Conservation (phyloP, 2,888 invertebrate genomes). For the Acronicta leporina region DNA sequence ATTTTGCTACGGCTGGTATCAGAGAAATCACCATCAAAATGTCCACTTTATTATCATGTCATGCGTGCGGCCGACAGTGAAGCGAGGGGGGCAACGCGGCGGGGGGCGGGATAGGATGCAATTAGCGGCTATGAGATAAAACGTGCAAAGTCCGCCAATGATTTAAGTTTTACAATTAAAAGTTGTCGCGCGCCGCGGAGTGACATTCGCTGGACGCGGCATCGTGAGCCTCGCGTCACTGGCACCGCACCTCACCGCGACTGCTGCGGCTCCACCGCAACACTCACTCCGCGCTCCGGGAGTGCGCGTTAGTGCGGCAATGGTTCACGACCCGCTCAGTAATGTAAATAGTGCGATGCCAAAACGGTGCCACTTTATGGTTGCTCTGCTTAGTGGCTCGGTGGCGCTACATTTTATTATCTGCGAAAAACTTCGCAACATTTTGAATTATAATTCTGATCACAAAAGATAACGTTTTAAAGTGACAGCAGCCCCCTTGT, state of each 20-base stretch:
- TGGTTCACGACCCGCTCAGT: neutral
- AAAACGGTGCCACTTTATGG: too few relatives aligned
- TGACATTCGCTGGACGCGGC: conserved; percentile 12
- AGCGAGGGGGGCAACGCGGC: neutral
- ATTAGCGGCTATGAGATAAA: conserved; percentile 68
- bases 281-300: neutral
- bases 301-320: neutral
- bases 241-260: neutral
- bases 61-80: neutral
- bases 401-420: conserved; percentile 45
- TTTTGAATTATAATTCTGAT: conserved; percentile 54
- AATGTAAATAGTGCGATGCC: too few relatives aligned
- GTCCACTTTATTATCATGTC: conserved; percentile 4
- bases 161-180: conserved; percentile 73
- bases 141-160: conserved; percentile 68
- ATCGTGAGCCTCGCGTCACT: neutral
- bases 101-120: conserved; percentile 38
- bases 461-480: conserved; percentile 49
- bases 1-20: neutral
- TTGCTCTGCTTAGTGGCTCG: conserved; percentile 11
- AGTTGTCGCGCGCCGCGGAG: conserved; percentile 51
- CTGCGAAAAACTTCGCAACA: conserved; percentile 44
- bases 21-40: neutral
- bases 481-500: conserved; percentile 19
- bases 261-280: too few relatives aligned